Evolutionary conservation across 2,888 invertebrate species (phyloP), one percentile per base, ranked within the genome.

Genomic region (Athripsodes cinereus): DNA sequence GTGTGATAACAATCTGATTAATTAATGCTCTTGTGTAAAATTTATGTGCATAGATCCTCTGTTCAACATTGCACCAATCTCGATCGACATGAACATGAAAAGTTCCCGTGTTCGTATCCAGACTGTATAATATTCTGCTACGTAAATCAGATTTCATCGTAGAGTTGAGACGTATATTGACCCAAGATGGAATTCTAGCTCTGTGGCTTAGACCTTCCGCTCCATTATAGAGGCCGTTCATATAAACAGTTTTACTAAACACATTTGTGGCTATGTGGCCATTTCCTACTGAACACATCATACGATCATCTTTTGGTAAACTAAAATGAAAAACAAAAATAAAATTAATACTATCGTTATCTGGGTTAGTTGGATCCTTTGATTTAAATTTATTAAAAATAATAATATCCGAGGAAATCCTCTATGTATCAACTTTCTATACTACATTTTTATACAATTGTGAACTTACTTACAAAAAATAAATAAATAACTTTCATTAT

Each of bases 141-240:
- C 46, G 55, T 5, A 57, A 49, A 11, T 34, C 34, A 40, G 69
- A 72, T 59, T 70, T 74, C 2, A 78, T 61, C 0, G 78, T 78
- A 0, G 78, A 78, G 61, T 78, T 78, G 0, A 79, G 70, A 16
- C 78, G 69, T 22, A 83, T 72, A 65, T 82, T 82, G 2, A 79
- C 74, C 78, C 81, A 81, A 54, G 78, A 79, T n/a, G 83, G 83
- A 31, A 84, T 80, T 34, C 83, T 74, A 0, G 83, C 83, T 6
- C 83, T 74, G 55, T 78, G 80, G 62, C 83, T 83, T 46, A 78
- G 72, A 0, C 83, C 83, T 1, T 69, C 72, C 5, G 67, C 69
- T 1, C 83, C 83, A 67, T 80, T 83, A 69, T 83, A 83, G 0
- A 83, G 65, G 0, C 83, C 83, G 62, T 83, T 83, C 72, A 83